Conservation (phyloP, 2,113 vertebrate genomes). For the Hypocryptadius cinnamomeus region DNA sequence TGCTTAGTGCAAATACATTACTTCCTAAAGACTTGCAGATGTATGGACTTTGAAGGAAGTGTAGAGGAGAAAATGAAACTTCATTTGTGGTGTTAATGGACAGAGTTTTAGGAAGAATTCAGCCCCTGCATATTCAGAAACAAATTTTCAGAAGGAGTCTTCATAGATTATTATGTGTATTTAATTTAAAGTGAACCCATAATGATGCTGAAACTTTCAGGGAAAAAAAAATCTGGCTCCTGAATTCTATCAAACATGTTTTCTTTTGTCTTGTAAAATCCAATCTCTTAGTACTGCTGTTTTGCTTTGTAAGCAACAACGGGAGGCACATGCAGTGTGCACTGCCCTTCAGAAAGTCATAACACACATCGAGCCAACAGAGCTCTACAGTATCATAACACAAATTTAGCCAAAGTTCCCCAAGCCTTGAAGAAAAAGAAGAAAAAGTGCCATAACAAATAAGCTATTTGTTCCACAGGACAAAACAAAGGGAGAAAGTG, state of each 20-base stretch:
- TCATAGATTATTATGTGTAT: not conserved
- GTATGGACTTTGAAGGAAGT: not conserved
- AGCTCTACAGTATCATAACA: not conserved
- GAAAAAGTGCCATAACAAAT: not conserved
- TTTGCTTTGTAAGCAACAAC: not conserved
- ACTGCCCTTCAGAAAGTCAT: not conserved
- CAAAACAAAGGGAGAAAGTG: not conserved
- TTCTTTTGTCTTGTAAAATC: not conserved
- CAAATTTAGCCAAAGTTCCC: not conserved
- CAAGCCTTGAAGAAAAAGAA: not conserved
- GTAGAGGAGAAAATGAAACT: not conserved
- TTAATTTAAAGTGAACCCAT: not conserved
- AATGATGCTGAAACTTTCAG: not conserved
- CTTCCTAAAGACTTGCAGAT: not conserved
- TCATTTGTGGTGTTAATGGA: not conserved
- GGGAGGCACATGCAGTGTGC: not conserved
- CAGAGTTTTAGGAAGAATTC: not conserved
- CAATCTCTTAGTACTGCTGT: not conserved
- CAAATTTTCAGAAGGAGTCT: not conserved
- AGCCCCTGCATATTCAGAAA: not conserved
- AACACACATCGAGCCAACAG: not conserved
- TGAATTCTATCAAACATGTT: not conserved
- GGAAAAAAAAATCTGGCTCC: not conserved
- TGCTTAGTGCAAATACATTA: not conserved
- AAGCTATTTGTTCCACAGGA: not conserved